These are phyloP conservation scores for Sialia sialis DNA, from an alignment of 2,113 vertebrate species.

Conservation along the genomic window DNA sequence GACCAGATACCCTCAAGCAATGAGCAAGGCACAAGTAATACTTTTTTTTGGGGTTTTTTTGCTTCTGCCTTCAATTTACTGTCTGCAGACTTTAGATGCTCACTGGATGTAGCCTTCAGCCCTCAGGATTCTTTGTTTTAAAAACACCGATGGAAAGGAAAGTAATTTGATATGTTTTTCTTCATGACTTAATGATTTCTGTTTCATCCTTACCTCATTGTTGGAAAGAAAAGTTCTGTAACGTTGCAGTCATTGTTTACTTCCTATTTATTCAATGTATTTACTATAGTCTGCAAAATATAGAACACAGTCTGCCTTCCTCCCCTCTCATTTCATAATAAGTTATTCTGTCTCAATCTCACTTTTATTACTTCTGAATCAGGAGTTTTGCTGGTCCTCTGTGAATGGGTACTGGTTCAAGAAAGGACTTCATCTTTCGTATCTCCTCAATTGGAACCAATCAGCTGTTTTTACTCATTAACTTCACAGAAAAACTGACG, in stretches of 20 bases:
- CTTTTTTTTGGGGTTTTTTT: background rate
- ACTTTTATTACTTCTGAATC: background rate
- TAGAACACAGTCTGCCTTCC: background rate
- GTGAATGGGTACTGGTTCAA: background rate
- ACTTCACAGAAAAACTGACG: background rate
- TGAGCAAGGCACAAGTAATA: rapidly evolving
- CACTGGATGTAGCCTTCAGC: background rate
- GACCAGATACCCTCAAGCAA: background rate
- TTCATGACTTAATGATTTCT: background rate
- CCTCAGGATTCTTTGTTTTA: background rate
- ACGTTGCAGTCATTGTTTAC: background rate
- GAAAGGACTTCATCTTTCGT: background rate
- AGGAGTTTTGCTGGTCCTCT: background rate
- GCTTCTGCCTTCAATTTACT: background rate
- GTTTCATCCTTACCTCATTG: background rate
- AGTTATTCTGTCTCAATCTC: background rate
- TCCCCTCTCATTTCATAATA: background rate
- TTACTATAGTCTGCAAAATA: background rate
- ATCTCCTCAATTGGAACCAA: background rate
- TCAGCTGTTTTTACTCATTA: background rate
- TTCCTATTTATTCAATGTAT: background rate
- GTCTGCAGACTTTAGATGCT: background rate
- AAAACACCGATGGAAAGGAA: background rate
- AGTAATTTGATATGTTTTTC: background rate
- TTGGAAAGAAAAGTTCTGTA: background rate